Evolutionary conservation across 2,888 invertebrate genomes (phyloP), one percentile per base, ranked within the genome.

Genomic region (Xiphydria camelus): DNA sequence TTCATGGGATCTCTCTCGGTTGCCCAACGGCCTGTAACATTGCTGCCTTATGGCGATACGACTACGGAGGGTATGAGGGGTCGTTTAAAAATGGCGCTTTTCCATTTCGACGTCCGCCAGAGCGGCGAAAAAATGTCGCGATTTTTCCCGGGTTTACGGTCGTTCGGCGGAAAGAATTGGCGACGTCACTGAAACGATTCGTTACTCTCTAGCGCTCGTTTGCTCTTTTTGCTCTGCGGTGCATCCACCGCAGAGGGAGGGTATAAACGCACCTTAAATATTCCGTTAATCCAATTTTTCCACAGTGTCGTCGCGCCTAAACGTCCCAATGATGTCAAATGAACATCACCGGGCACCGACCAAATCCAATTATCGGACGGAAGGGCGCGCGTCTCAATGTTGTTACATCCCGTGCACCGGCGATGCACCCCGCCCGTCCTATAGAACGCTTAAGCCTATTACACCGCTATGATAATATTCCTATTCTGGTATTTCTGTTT

Each of bases 11-110:
- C 62, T 62, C 59, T 61, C 58, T 62, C 51, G 52, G 60, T 57
- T 65, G 64, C 59, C 66, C 67, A 72, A 72, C 70, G 59, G 61
- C 59, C 70, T 68, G 72, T 71, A 67, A 70, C 69, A 71, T 71
- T 71, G 64, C 63, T 53, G 58, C 64, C 64, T 67, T 64, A 69
- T 61, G 66, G 62, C 60, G 57, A 49, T 49, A 58, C 43, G 31
- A 38, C 17, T 23, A 17, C 25, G 22, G 6, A 7, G 10, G 34
- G 9, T 7, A 9, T 14, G 19, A 18, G 4, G 15, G 4, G 3
- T 19, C 34, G n/a, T n/a, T n/a, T n/a, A n/a, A n/a, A n/a, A n/a
- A n/a, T n/a, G n/a, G n/a, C n/a, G n/a, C n/a, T n/a, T n/a, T n/a
- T n/a, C n/a, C n/a, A n/a, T n/a, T n/a, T n/a, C n/a, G n/a, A n/a